Base-by-base conservation (phyloP, 2,888 invertebrate species). In the Mythimna pallens region DNA sequence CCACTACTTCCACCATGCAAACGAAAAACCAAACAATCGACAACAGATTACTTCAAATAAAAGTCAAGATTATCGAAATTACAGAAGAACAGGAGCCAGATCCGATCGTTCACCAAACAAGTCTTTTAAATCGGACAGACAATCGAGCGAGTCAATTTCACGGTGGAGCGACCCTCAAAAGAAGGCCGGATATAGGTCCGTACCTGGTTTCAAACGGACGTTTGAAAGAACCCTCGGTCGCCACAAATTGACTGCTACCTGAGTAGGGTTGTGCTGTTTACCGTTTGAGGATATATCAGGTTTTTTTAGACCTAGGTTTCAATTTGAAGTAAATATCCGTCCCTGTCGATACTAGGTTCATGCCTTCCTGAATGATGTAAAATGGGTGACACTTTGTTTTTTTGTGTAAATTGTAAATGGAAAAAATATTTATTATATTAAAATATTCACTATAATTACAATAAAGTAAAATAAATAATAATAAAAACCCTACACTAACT, bases 91-190 rank as follows among this genome's bases (percentile, higher is more conserved):
- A 69, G 82, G 65, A 61, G 72, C 65, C 63, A 71, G 68, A 30
- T 52, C 50, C 68, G 73, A 54, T 67, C 72, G 78, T 67, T 79
- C 81, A 67, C 74, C 90, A 91, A 92, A 90, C 91, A 90, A 88
- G 89, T 89, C 87, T 89, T 91, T 90, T 90, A 89, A 86, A 82
- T 85, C 87, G 90, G 86, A 86, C 89, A 90, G 92, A 94, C 93
- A 94, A 93, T 93, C 92, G 91, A 84, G 84, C 88, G 90, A 93
- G 90, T 93, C 94, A 94, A 94, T 94, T 94, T 94, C 94, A 94
- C 94, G 94, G 87, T 89, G 83, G 86, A 70, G 85, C 87, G 93
- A 83, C 80, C 86, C 76, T 89, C 91, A 93, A 94, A 94, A 92
- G 92, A 86, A 87, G 80, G 77, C 78, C 82, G 86, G 80, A 85